Percentiles rank a stretch among this genome's conserved stretches.
Evolutionary conservation across 2,888 invertebrate species (phyloP).

Genomic region (Mayetiola destructor): DNA sequence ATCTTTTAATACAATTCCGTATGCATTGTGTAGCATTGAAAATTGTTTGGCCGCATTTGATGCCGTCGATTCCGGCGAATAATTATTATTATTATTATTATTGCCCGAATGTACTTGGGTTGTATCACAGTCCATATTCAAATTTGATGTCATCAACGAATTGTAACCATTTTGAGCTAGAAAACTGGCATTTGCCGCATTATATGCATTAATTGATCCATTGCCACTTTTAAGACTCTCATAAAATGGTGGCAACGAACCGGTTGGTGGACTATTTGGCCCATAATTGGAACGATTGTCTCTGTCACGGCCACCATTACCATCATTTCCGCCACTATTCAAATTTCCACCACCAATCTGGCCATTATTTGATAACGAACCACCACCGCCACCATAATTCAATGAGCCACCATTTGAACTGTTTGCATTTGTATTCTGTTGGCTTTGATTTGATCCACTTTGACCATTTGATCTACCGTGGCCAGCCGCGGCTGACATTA

Average conservation of each 20-base stretch:
- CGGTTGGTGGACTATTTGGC: slow-evolving; percentile 75
- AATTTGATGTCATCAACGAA: slow-evolving; percentile 50
- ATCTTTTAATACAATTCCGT: slow-evolving; percentile 64
- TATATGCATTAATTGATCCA: slow-evolving; percentile 49
- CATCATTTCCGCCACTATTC: slow-evolving; percentile 51
- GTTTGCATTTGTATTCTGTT: slow-evolving; percentile 21
- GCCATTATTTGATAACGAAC: slow-evolving; percentile 42
- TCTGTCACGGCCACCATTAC: slow-evolving; percentile 62
- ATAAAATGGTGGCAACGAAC: slow-evolving; percentile 77
- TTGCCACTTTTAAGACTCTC: slow-evolving; percentile 73
- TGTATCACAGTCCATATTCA: slow-evolving; percentile 58
- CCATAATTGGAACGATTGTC: slow-evolving; percentile 76
- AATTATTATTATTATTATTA: slow-evolving; percentile 20
- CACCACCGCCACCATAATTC: slow-evolving; percentile 31
- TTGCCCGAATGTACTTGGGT: slow-evolving; percentile 41
- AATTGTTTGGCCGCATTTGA: slow-evolving; percentile 49
- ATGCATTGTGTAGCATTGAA: slow-evolving; percentile 62
- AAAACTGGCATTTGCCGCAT: slow-evolving; percentile 47
- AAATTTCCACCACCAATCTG: slow-evolving; percentile 42
- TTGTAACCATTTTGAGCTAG: slow-evolving; percentile 49
- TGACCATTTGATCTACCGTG: slow-evolving; percentile 56
- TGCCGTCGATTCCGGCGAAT: slow-evolving; percentile 30
- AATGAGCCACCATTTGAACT: slow-evolving; percentile 30
- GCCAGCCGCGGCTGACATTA: slow-evolving; percentile 61
- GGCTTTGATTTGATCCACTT: slow-evolving; percentile 35